phyloP scores from a whole-genome alignment of 2,888 invertebrate genomes.

The Bembecia ichneumoniformis region DNA sequence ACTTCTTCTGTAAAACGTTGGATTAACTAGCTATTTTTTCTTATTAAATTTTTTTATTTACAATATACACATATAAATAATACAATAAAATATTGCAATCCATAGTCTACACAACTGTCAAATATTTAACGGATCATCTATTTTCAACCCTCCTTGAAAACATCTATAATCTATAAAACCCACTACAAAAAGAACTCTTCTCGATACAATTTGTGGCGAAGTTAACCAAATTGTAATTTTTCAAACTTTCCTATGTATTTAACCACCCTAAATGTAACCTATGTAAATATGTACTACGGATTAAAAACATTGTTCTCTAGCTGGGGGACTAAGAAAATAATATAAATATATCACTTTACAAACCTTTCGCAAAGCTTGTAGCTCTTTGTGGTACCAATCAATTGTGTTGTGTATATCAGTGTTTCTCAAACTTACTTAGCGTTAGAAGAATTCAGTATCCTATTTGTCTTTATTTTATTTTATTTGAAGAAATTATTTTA shows the following conservation, averaged over 20 bases:
- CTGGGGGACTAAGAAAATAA: constrained; percentile 49
- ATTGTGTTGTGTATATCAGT: constrained; percentile 9
- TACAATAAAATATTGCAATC: too few relatives aligned
- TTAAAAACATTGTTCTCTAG: constrained; percentile 42
- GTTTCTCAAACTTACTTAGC: not conserved
- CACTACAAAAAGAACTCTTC: constrained; percentile 15
- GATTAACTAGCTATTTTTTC: too few relatives aligned
- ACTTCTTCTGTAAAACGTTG: too few relatives aligned
- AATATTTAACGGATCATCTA: not conserved
- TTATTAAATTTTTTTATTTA: too few relatives aligned
- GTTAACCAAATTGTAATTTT: constrained; percentile 60
- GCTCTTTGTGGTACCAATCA: constrained; percentile 62
- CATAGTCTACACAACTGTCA: not conserved
- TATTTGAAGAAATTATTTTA: too few relatives aligned
- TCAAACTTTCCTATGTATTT: constrained; percentile 35
- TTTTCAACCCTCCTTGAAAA: constrained; percentile 14
- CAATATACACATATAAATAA: too few relatives aligned
- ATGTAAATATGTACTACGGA: constrained; percentile 29
- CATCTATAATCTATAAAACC: constrained; percentile 42
- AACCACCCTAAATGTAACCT: constrained; percentile 21
- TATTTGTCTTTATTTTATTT: too few relatives aligned
- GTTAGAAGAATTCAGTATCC: too few relatives aligned
- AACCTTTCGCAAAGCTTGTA: constrained; percentile 52
- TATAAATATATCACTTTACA: constrained; percentile 70
- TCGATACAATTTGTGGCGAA: constrained; percentile 9